These are phyloP conservation scores for Nephotettix cincticeps DNA, from an alignment of 1,140 invertebrate species.

Conservation along the genomic window DNA sequence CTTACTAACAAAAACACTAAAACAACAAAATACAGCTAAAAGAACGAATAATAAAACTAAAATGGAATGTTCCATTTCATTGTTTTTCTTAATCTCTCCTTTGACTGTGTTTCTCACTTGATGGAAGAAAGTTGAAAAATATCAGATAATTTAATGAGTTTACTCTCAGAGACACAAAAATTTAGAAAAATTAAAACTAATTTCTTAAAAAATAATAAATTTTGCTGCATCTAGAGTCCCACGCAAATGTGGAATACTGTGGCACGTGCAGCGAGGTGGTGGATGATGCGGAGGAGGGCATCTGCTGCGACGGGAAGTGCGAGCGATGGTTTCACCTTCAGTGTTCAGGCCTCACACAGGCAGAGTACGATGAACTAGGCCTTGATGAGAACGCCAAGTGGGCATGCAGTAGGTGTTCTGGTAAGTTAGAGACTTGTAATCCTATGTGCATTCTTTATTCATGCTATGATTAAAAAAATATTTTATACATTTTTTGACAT, in stretches of 20 bases:
- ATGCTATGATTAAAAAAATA: no score
- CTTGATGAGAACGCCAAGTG: conserved; percentile 12
- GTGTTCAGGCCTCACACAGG: conserved; percentile 4
- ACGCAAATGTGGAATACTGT: conserved; percentile 3
- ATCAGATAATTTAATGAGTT: not conserved
- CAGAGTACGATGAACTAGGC: not conserved
- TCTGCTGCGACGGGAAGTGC: conserved; percentile 1
- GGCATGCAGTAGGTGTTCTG: conserved; percentile 6
- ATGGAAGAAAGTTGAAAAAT: not conserved
- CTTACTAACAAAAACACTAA: no score
- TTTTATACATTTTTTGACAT: no score
- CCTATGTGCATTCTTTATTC: no score
- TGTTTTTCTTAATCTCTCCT: not conserved
- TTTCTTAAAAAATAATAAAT: not conserved
- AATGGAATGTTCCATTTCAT: no score
- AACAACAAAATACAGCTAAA: no score
- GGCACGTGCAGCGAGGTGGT: not conserved
- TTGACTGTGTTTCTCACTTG: not conserved
- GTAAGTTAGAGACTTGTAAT: no score
- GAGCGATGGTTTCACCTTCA: conserved; percentile 9
- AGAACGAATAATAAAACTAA: no score
- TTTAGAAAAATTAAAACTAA: no score
- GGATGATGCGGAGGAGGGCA: conserved; percentile 14
- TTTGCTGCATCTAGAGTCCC: not conserved
- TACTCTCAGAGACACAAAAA: no score